Percentiles rank a stretch among this genome's conserved stretches.
Evolutionary conservation across 2,797 vertebrate species (phyloP).

Genomic region (Hephaestus fuliginosus): DNA sequence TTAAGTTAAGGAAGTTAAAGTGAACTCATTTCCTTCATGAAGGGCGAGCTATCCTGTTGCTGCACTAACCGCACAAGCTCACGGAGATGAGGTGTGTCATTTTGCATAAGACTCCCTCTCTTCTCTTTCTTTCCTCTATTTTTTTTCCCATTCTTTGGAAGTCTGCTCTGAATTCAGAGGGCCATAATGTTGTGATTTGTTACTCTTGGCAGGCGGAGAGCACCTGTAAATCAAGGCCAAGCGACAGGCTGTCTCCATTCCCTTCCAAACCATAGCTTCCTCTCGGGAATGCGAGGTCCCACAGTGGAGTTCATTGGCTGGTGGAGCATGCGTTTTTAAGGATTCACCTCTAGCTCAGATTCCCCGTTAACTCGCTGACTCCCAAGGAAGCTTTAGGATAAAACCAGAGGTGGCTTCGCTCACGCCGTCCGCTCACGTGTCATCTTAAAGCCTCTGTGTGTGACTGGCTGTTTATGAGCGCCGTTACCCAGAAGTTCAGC

Average conservation of each 20-base stretch:
- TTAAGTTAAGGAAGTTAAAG: conserved; percentile 38
- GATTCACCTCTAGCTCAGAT: conserved; percentile 66
- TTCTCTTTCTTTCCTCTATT: conserved; percentile 9
- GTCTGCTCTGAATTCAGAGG: conserved; percentile 61
- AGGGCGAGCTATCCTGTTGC: conserved; percentile 47
- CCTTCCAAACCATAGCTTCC: conserved; percentile 63
- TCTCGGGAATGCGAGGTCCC: conserved; percentile 63
- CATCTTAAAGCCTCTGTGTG: not conserved
- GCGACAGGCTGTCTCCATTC: conserved; percentile 72
- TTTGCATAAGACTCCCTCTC: conserved; percentile 39
- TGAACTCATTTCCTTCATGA: conserved; percentile 45
- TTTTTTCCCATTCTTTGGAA: conserved; percentile 53
- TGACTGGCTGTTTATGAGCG: conserved; percentile 1
- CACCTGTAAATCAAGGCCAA: conserved; percentile 78
- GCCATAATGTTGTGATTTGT: conserved; percentile 77
- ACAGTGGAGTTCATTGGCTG: conserved; percentile 66
- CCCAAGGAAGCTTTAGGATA: conserved; percentile 39
- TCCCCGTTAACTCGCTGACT: conserved; percentile 51
- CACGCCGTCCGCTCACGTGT: not conserved
- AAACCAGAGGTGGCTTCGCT: conserved; percentile 35
- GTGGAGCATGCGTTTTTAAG: conserved; percentile 51
- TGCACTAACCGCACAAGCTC: conserved; percentile 41
- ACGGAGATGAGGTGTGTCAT: conserved; percentile 59
- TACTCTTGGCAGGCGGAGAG: conserved; percentile 69
- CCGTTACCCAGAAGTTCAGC: not conserved